Evolutionary conservation across 2,113 vertebrate species (phyloP).

Genomic region (Chunga burmeisteri): DNA sequence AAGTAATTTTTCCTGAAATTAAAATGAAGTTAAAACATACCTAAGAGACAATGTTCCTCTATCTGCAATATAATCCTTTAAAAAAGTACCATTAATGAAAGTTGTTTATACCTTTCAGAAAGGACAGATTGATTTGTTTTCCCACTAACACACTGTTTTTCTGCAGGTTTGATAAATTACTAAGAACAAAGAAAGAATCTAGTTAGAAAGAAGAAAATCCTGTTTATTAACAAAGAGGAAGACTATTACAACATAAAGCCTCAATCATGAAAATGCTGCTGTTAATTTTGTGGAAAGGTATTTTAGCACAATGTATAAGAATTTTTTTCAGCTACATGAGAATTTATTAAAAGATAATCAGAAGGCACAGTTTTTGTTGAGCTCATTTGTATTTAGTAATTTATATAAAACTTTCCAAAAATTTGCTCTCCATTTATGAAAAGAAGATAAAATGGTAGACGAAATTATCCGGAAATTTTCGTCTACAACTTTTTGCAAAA

Average conservation of each 20-base stretch:
- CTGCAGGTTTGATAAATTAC: constrained; percentile 12
- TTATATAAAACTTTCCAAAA: neutral
- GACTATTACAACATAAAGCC: neutral
- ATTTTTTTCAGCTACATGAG: neutral
- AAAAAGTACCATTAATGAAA: neutral
- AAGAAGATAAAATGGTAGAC: neutral
- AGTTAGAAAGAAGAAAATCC: neutral
- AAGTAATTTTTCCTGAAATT: neutral
- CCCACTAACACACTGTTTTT: neutral
- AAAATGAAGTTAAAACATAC: neutral
- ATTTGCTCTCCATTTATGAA: neutral
- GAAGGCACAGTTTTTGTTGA: neutral
- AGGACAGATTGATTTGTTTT: constrained; percentile 43
- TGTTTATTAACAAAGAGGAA: neutral
- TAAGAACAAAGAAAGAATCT: neutral
- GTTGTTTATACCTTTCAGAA: constrained; percentile 18
- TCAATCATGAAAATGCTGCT: neutral
- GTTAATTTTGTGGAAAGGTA: neutral
- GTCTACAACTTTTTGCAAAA: neutral
- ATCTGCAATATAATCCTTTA: neutral
- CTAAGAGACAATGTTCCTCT: neutral
- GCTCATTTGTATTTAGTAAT: neutral
- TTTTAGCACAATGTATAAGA: neutral
- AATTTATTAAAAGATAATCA: neutral
- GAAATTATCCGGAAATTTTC: neutral